Conservation (phyloP, 2,888 invertebrate genomes). For the Gymnocheta viridis region DNA sequence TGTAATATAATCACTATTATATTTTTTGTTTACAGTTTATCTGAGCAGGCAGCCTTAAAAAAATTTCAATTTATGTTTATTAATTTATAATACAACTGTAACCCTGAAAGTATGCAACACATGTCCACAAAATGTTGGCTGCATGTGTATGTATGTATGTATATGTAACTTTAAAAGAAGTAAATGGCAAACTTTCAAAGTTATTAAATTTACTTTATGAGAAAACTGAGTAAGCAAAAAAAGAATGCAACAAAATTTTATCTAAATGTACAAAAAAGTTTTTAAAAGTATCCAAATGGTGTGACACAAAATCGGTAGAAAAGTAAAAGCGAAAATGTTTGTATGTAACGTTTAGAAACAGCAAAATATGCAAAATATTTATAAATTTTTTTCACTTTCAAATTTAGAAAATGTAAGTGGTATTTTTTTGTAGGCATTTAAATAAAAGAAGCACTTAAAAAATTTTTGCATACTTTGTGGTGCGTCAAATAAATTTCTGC, state of each 20-base stretch:
- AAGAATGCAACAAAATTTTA: not conserved
- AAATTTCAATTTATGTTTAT: not conserved
- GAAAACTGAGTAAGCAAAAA: not conserved
- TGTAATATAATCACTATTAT: not conserved
- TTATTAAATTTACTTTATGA: not conserved
- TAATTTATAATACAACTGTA: too few relatives aligned
- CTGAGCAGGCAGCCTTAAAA: not conserved
- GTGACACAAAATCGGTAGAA: too few relatives aligned
- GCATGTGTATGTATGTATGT: not conserved
- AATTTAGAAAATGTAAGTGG: too few relatives aligned
- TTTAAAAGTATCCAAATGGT: not conserved
- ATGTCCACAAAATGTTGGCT: too few relatives aligned
- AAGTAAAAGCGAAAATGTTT: too few relatives aligned
- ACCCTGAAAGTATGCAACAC: slow-evolving; percentile 13
- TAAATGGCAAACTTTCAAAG: not conserved
- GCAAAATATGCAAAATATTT: too few relatives aligned
- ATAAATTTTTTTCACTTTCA: too few relatives aligned
- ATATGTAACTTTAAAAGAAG: not conserved
- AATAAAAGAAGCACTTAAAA: not conserved
- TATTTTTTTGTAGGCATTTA: too few relatives aligned
- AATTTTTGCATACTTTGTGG: not conserved
- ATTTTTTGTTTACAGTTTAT: not conserved
- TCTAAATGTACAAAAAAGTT: not conserved
- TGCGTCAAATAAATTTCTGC: not conserved
- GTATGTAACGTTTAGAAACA: too few relatives aligned